phyloP scores from a whole-genome alignment of 2,113 vertebrate species.

The Capricornis sumatraensis region DNA sequence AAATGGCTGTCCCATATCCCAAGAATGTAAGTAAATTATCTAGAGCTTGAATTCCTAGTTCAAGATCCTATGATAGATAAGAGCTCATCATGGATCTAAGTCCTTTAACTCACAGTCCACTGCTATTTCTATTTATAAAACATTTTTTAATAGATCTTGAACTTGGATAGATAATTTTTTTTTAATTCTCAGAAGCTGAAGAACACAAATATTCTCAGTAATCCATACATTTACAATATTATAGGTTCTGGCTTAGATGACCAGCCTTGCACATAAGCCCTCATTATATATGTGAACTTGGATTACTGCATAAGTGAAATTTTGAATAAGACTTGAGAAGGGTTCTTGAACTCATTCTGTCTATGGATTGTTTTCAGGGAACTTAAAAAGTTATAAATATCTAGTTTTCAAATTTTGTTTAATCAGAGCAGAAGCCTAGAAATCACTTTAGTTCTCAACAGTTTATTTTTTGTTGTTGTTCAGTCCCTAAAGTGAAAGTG shows the following conservation, averaged over 20 bases:
- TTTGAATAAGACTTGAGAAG: neutral
- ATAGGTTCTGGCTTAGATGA: neutral
- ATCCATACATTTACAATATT: neutral
- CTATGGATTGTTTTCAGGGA: neutral
- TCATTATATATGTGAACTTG: neutral
- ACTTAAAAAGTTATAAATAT: neutral
- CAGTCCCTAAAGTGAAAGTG: neutral
- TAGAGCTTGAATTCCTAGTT: neutral
- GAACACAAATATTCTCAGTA: neutral
- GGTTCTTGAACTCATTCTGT: neutral
- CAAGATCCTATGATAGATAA: neutral
- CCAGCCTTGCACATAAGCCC: neutral
- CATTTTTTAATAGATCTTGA: neutral
- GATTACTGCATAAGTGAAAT: neutral
- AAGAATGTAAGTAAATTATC: neutral
- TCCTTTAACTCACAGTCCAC: neutral
- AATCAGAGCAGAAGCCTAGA: neutral
- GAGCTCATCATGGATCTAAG: neutral
- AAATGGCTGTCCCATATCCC: neutral
- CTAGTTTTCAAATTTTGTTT: neutral
- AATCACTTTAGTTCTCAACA: neutral
- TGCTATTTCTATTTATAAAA: neutral
- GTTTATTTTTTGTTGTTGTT: neutral
- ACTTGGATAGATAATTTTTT: neutral
- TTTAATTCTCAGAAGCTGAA: neutral